These are phyloP conservation scores for Phyllostomus discolor DNA, from an alignment of 2,113 vertebrate genomes.

Conservation along the genomic window DNA sequence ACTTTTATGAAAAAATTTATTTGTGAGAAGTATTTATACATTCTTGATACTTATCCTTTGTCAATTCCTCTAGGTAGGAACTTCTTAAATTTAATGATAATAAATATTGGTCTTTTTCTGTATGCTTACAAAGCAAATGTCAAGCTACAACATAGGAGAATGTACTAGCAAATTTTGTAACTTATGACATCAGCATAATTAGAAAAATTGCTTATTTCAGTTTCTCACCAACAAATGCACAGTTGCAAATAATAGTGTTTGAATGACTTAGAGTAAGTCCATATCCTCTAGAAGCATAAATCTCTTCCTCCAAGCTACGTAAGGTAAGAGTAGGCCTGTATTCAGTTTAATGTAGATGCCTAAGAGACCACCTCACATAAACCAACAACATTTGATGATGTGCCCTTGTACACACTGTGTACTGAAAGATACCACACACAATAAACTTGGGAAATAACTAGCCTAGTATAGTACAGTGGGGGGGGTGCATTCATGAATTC, in stretches of 20 bases:
- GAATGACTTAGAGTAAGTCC: background rate
- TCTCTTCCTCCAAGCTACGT: background rate
- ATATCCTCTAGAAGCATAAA: background rate
- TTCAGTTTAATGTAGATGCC: background rate
- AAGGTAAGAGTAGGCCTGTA: background rate
- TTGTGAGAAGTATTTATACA: background rate
- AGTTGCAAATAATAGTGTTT: background rate
- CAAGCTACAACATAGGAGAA: background rate
- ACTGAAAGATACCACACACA: background rate
- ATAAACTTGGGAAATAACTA: background rate
- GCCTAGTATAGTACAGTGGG: background rate
- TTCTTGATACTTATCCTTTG: background rate
- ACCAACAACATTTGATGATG: background rate
- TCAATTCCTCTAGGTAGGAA: background rate
- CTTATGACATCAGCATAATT: background rate
- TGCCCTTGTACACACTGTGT: background rate
- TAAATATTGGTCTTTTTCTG: background rate
- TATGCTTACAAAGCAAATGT: background rate
- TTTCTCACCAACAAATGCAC: background rate
- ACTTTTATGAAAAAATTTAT: background rate
- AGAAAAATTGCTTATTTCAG: background rate
- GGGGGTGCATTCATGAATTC: background rate
- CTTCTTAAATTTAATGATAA: background rate
- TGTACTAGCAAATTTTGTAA: background rate
- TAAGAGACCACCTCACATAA: background rate